Evolutionary conservation across 2,113 vertebrate genomes (phyloP).

Genomic region (Hylia prasina): DNA sequence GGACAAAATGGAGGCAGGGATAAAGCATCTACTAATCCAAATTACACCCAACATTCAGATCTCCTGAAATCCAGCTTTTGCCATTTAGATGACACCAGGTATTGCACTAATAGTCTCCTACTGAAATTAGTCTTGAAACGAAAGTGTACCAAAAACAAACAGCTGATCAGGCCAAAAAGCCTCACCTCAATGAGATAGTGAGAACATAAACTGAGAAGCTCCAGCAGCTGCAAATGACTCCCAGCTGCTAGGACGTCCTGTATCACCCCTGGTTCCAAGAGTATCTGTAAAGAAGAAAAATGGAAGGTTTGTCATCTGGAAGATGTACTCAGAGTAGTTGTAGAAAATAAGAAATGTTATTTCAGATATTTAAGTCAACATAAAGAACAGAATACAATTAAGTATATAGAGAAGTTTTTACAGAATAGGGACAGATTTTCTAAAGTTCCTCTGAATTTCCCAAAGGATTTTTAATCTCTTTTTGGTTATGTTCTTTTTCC

Average conservation of each 20-base stretch:
- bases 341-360: neutral
- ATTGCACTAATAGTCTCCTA: neutral
- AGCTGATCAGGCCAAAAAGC: neutral
- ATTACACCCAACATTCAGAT: neutral
- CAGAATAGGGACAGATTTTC: neutral
- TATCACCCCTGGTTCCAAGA: constrained; percentile 91
- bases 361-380: neutral
- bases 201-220: constrained; percentile 95
- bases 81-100: neutral
- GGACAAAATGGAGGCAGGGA: neutral
- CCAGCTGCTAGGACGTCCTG: constrained; percentile 95
- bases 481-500: neutral
- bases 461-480: neutral
- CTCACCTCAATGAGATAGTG: constrained; percentile 96
- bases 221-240: constrained; percentile 94
- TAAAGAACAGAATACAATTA: neutral
- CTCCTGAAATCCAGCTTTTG: neutral
- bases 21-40: neutral
- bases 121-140: neutral
- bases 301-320: neutral
- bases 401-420: neutral
- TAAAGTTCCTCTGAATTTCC: neutral
- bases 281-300: constrained; percentile 77
- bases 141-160: neutral
- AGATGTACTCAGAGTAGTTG: neutral